Evolutionary conservation across 2,113 vertebrate genomes (phyloP), one percentile per base, ranked within the genome.

Genomic region (Mustelus asterias): DNA sequence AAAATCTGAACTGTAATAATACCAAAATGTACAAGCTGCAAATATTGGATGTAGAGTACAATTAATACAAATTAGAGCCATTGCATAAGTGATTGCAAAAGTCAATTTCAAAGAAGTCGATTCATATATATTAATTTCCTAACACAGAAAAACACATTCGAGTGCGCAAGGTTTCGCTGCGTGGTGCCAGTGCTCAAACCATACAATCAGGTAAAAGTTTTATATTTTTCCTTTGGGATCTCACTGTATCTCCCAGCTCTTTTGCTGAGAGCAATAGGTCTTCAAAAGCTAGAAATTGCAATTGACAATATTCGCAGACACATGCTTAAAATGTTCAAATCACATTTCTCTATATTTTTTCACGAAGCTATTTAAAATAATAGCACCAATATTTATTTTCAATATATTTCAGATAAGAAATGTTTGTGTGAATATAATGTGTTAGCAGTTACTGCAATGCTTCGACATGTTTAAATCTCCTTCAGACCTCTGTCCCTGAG

Each of bases 201-300:
- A 54, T 33, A 37, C 22, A 48, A 48, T 95, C 69, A 95, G 94
- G 94, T 95, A 95, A 95, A 70, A 76, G 16, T 65, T 67, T 65
- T 7, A 8, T 65, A 37, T 37, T 90, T 60, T 93, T 93, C 60
- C 33, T 37, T 65, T 4, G 18, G 2, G 80, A 83, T 18, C n/a
- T 67, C 29, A 67, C 60, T 93, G 60, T 37, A 41, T 18, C 78
- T 41, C 78, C 29, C 20, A 9, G 37, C 20, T 37, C 89, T 67
- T 93, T 2, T 60, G 37, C 37, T 33, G 60, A 37, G 58, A 92
- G 33, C 11, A 37, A 58, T 63, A n/a, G 89, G 33, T 65, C 14
- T 37, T 37, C n/a, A 65, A 22, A 22, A 9, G n/a, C 60, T 65
- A 63, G 8, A 65, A 93, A 65, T 93, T 65, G n/a, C 60, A 93